phyloP scores from a whole-genome alignment of 2,888 invertebrate species.

The Drosophila robusta region DNA sequence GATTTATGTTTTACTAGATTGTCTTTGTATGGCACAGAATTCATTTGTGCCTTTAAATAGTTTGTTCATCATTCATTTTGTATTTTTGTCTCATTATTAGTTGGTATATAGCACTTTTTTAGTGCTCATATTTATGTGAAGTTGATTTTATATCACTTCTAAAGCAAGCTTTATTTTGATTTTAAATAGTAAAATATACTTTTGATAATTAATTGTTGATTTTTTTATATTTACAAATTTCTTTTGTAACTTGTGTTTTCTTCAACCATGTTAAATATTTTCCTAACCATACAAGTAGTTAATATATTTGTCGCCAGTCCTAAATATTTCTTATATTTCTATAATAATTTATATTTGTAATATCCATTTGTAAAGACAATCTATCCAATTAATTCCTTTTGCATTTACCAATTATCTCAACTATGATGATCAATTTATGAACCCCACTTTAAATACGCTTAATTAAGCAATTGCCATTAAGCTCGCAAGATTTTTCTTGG shows the following conservation, averaged over 20 bases:
- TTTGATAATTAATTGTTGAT: neutral
- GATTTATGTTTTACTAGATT: neutral
- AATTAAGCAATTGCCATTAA: slow-evolving; percentile 75
- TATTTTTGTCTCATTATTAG: no score
- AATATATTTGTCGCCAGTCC: no score
- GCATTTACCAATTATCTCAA: slow-evolving; percentile 14
- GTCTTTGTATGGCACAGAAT: neutral
- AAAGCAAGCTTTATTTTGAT: neutral
- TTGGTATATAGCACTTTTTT: no score
- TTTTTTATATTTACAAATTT: no score
- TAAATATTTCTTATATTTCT: no score
- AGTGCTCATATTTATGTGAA: no score
- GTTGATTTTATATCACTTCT: neutral
- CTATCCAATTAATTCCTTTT: neutral
- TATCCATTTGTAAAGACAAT: neutral
- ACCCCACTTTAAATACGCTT: slow-evolving; percentile 36
- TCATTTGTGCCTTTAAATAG: no score
- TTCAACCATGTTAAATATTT: no score
- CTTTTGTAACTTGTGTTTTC: no score
- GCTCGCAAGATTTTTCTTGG: slow-evolving; percentile 42
- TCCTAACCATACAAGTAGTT: no score
- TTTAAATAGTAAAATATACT: neutral
- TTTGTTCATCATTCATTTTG: no score
- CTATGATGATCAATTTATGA: slow-evolving; percentile 8
- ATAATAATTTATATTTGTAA: neutral